A percentile compares a stretch with the other conserved stretches of the same genome.
phyloP scores from a whole-genome alignment of 1,140 invertebrate genomes.

The Teleogryllus occipitalis region DNA sequence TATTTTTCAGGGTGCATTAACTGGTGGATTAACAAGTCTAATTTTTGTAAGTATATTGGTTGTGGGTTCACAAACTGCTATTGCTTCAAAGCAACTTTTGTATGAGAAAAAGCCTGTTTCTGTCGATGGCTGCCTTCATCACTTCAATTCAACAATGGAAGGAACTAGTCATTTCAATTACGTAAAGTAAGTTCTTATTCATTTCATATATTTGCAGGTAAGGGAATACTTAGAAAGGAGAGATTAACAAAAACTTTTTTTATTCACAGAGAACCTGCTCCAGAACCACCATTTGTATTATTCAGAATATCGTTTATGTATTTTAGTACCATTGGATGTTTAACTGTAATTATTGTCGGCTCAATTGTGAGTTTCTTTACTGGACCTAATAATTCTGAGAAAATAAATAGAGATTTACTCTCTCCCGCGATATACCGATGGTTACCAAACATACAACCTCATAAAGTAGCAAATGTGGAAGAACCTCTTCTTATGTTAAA shows the following conservation, averaged over 20 bases:
- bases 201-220: too few relatives aligned
- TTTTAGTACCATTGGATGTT: background rate
- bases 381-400: background rate
- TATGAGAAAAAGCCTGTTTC: background rate
- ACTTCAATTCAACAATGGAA: background rate
- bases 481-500: background rate
- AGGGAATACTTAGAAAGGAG: too few relatives aligned
- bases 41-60: background rate
- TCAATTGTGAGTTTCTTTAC: background rate
- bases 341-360: background rate
- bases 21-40: background rate
- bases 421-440: background rate
- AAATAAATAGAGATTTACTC: background rate
- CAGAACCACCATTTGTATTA: background rate
- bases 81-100: background rate
- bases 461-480: background rate
- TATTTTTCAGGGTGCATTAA: background rate
- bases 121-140: background rate
- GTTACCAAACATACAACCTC: background rate
- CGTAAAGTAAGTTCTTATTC: background rate
- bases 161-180: background rate
- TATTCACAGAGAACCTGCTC: background rate
- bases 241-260: background rate
- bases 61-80: background rate
- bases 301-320: conserved; percentile 2